These are phyloP conservation scores for Coenonympha glycerion DNA, from an alignment of 2,888 invertebrate genomes.

Conservation along the genomic window DNA sequence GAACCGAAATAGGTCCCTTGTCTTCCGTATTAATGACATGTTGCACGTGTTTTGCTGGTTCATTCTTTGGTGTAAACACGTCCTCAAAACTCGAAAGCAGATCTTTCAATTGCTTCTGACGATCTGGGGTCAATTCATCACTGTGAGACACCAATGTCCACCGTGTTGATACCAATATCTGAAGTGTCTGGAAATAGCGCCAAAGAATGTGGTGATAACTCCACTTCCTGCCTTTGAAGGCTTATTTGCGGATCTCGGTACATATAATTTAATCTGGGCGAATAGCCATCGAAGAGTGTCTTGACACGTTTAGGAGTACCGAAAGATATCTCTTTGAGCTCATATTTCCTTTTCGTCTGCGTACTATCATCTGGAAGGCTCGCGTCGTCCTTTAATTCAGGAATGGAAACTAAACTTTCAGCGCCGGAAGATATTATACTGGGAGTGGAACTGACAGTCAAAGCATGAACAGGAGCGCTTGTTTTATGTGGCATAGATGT, in stretches of 20 bases:
- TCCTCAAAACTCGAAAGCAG: too few species aligned
- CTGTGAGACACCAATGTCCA: not conserved
- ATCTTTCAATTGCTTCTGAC: too few species aligned
- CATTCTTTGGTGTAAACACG: too few species aligned
- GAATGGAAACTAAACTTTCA: not conserved
- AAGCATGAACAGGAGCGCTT: not conserved
- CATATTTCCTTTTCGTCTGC: not conserved
- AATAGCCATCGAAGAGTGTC: not conserved
- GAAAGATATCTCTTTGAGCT: not conserved
- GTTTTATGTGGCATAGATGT: not conserved
- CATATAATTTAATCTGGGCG: not conserved
- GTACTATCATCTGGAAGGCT: not conserved
- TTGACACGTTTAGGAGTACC: not conserved
- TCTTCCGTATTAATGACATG: too few species aligned
- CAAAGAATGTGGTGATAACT: not conserved
- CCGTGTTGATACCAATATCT: not conserved
- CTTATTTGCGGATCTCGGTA: not conserved
- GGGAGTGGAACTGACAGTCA: not conserved
- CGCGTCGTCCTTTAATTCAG: not conserved
- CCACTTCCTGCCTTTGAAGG: not conserved
- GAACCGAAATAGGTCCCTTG: conserved; percentile 36
- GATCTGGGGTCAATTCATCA: too few species aligned
- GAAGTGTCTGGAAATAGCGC: not conserved
- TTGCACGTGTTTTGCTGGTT: too few species aligned
- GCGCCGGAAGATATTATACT: not conserved